Percentiles rank a stretch among this genome's conserved stretches.
These are phyloP conservation scores for Napeogenes inachia DNA, from an alignment of 2,888 invertebrate species.

Conservation along the genomic window DNA sequence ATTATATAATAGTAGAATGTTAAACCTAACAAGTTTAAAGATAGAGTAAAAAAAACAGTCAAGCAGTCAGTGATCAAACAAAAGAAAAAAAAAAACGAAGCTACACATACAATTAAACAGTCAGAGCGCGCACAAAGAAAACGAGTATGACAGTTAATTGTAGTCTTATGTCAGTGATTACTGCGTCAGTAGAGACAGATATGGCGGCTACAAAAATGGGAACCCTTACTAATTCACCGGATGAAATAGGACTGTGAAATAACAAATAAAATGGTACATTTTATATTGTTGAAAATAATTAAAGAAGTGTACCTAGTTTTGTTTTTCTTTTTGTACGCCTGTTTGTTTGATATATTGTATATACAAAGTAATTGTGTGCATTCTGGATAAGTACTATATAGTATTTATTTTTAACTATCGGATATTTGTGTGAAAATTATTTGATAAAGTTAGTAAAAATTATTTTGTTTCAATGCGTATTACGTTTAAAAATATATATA, in stretches of 20 bases:
- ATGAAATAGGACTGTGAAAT: conserved; percentile 40
- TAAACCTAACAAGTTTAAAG: conserved; percentile 20
- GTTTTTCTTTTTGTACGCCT: too few relatives aligned
- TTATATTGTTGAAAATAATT: not conserved
- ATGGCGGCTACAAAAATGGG: conserved; percentile 57
- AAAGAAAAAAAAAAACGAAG: conserved; percentile 36
- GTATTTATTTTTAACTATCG: too few relatives aligned
- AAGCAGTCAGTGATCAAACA: conserved; percentile 29
- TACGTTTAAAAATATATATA: too few relatives aligned
- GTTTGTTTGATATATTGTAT: too few relatives aligned
- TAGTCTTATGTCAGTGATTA: conserved; percentile 62
- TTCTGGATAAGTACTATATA: too few relatives aligned
- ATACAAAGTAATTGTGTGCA: too few relatives aligned
- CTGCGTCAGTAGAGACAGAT: conserved; percentile 53
- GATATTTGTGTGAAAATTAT: too few relatives aligned
- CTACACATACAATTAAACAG: conserved; percentile 51
- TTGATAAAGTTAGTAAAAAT: too few relatives aligned
- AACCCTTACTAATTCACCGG: conserved; percentile 65
- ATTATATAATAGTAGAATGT: not conserved
- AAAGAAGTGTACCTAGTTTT: too few relatives aligned
- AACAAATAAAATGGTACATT: not conserved
- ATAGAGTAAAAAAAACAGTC: conserved; percentile 24
- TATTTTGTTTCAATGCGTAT: too few relatives aligned
- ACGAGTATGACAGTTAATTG: conserved; percentile 65
- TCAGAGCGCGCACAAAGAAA: conserved; percentile 57